These are phyloP conservation scores for Chamaedrilus cognettii DNA, from an alignment of 2,888 invertebrate species.

Conservation along the genomic window DNA sequence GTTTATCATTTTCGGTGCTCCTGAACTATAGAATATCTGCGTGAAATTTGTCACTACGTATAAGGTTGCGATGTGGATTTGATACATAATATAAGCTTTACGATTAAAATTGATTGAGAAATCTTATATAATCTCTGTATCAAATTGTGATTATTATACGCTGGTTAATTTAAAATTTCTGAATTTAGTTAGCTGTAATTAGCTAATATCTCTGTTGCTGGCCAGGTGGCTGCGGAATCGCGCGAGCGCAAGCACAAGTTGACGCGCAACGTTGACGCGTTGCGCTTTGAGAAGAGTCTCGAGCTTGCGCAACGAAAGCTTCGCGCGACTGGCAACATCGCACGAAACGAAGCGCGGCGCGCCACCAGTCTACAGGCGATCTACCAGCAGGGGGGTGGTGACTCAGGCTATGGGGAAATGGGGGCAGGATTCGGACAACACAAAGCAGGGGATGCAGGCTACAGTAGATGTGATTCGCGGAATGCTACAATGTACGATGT, in stretches of 20 bases:
- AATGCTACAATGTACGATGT: too few relatives aligned
- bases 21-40: too few relatives aligned
- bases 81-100: too few relatives aligned
- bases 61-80: too few relatives aligned
- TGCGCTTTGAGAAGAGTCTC: conserved; percentile 50
- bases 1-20: too few relatives aligned
- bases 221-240: conserved; percentile 24
- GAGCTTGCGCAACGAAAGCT: conserved; percentile 44
- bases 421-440: neutral
- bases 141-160: too few relatives aligned
- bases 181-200: too few relatives aligned
- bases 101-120: too few relatives aligned
- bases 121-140: too few relatives aligned
- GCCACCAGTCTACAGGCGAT: conserved; percentile 8
- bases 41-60: too few relatives aligned
- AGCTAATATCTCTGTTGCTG: conserved; percentile 5
- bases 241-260: conserved; percentile 50
- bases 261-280: conserved; percentile 41
- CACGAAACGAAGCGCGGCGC: conserved; percentile 16
- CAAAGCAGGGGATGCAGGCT: too few relatives aligned
- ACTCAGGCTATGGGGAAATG: neutral
- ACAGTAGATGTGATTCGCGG: too few relatives aligned
- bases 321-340: conserved; percentile 29
- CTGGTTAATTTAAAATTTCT: neutral
- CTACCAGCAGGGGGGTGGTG: conserved; percentile 4